phyloP scores from a whole-genome alignment of 2,888 invertebrate genomes.

The Spialia ferax region DNA sequence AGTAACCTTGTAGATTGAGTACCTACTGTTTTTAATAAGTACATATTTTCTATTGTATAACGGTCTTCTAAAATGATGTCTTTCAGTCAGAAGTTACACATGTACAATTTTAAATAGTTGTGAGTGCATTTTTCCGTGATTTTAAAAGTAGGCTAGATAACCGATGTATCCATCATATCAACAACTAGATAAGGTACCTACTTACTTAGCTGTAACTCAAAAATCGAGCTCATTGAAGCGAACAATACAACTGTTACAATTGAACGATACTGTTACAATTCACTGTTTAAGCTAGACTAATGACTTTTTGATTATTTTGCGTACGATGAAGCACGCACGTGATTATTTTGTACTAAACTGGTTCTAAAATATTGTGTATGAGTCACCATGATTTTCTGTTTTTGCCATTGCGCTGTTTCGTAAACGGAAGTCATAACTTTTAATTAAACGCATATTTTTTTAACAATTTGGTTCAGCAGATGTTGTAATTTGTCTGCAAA shows the following conservation, averaged over 20 bases:
- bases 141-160: too few species aligned
- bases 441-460: conserved; percentile 12
- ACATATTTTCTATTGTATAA: too few species aligned
- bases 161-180: too few species aligned
- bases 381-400: conserved; percentile 21
- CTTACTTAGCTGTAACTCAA: too few species aligned
- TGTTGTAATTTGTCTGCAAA: not conserved
- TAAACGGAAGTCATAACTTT: conserved; percentile 16
- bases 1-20: not conserved
- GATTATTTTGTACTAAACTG: conserved; percentile 11
- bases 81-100: too few species aligned
- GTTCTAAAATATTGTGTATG: conserved; percentile 8
- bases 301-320: conserved; percentile 28
- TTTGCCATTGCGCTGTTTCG: not conserved
- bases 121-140: too few species aligned
- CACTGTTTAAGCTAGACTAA: conserved; percentile 9
- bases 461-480: not conserved
- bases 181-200: too few species aligned
- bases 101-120: too few species aligned
- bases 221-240: not conserved
- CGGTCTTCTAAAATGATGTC: too few species aligned
- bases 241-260: not conserved
- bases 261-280: not conserved
- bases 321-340: conserved; percentile 17
- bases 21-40: not conserved